Evolutionary conservation across 2,797 vertebrate species (phyloP).

Genomic region (Rhinogobio ventralis): DNA sequence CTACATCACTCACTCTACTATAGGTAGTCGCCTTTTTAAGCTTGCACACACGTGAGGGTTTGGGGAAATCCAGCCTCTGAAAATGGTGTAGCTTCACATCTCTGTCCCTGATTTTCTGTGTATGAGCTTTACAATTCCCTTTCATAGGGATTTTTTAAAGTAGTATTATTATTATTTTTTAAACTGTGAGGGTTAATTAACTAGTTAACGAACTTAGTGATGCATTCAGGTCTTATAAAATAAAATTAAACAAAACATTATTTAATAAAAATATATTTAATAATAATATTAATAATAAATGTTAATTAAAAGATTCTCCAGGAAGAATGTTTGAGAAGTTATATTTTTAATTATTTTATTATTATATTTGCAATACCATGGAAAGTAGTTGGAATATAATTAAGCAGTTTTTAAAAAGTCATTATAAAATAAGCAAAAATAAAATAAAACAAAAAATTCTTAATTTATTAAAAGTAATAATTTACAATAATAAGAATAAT

Average conservation of each 20-base stretch:
- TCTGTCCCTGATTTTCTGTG: neutral
- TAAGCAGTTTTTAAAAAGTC: neutral
- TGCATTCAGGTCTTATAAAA: neutral
- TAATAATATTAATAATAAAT: neutral
- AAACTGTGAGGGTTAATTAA: neutral
- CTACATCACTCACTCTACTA: neutral
- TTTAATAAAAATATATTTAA: neutral
- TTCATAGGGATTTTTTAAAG: neutral
- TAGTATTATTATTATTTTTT: neutral
- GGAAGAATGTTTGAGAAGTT: neutral
- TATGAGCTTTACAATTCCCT: neutral
- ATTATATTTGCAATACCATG: neutral
- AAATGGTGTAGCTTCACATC: neutral
- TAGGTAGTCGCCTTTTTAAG: neutral
- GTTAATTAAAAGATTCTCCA: neutral
- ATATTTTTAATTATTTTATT: neutral
- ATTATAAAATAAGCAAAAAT: neutral
- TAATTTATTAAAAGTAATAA: neutral
- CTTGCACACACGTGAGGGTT: neutral
- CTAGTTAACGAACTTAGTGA: neutral
- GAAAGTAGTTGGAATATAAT: neutral
- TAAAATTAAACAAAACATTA: neutral
- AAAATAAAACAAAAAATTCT: neutral
- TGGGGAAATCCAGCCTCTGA: neutral
- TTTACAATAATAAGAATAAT: slow-evolving; percentile 64